These are phyloP conservation scores for Macrotrachela quadricornifera DNA, from an alignment of 1,140 invertebrate genomes.

Conservation along the genomic window DNA sequence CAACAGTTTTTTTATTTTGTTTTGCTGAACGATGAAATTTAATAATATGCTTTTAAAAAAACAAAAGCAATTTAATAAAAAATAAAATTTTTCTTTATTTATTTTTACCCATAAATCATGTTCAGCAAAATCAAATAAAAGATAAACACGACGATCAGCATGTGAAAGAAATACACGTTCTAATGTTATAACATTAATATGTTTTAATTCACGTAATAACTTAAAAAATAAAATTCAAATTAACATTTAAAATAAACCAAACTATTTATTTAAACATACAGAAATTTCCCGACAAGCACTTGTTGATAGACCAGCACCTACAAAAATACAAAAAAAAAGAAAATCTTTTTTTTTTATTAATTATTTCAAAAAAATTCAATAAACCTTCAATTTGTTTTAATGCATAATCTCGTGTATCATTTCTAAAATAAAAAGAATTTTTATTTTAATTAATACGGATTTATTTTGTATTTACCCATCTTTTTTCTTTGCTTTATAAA, in stretches of 20 bases:
- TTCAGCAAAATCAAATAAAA: conserved; percentile 96
- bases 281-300: conserved; percentile 97
- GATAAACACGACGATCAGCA: conserved; percentile 85
- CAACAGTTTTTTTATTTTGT: conserved; percentile 78
- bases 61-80: too few species aligned
- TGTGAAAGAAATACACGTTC: conserved; percentile 92
- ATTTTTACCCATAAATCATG: conserved; percentile 75
- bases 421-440: conserved; percentile 18
- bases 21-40: conserved; percentile 96
- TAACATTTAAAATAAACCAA: too few species aligned
- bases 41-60: conserved; percentile 63
- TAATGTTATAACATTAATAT: conserved; percentile 84
- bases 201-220: conserved; percentile 87
- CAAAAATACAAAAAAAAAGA: too few species aligned
- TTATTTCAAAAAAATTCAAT: too few species aligned
- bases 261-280: conserved; percentile 41
- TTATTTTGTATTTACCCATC: conserved; percentile 41
- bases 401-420: conserved; percentile 66
- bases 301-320: conserved; percentile 75
- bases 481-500: conserved; percentile 79
- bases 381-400: conserved; percentile 97
- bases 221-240: conserved; percentile 32
- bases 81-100: not conserved
- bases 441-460: too few species aligned
- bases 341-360: too few species aligned